These are phyloP conservation scores for Heliconius eleuchia DNA, from an alignment of 1,140 invertebrate genomes.

Conservation along the genomic window DNA sequence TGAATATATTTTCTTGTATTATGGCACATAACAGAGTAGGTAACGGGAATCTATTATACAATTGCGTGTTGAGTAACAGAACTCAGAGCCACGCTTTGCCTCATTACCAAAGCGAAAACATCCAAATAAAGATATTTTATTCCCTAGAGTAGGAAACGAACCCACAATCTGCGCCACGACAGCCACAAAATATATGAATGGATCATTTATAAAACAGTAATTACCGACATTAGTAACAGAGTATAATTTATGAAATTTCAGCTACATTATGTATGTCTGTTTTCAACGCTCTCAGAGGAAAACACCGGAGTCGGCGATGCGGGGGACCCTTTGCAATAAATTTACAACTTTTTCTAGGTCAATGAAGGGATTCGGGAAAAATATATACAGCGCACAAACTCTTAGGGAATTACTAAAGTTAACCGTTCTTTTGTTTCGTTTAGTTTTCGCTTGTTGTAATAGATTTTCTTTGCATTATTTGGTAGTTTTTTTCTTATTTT, in stretches of 20 bases:
- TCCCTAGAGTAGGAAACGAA: too few species aligned
- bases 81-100: too few species aligned
- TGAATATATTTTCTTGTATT: too few species aligned
- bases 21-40: too few species aligned
- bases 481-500: neutral
- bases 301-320: slow-evolving; percentile 19
- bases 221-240: slow-evolving; percentile 2
- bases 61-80: too few species aligned
- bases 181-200: too few species aligned
- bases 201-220: neutral
- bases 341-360: slow-evolving; percentile 39
- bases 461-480: neutral
- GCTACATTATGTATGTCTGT: slow-evolving; percentile 28
- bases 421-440: slow-evolving; percentile 13
- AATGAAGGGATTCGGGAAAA: slow-evolving; percentile 34
- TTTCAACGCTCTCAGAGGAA: slow-evolving; percentile 30
- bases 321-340: slow-evolving; percentile 32
- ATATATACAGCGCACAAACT: slow-evolving; percentile 25
- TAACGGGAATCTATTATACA: too few species aligned
- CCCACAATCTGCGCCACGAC: too few species aligned
- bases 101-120: too few species aligned
- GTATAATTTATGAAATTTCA: slow-evolving; percentile 36
- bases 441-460: slow-evolving; percentile 9
- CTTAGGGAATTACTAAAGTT: slow-evolving; percentile 17
- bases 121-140: too few species aligned